phyloP scores from a whole-genome alignment of 2,797 vertebrate genomes.

The Periophthalmus magnuspinnatus region DNA sequence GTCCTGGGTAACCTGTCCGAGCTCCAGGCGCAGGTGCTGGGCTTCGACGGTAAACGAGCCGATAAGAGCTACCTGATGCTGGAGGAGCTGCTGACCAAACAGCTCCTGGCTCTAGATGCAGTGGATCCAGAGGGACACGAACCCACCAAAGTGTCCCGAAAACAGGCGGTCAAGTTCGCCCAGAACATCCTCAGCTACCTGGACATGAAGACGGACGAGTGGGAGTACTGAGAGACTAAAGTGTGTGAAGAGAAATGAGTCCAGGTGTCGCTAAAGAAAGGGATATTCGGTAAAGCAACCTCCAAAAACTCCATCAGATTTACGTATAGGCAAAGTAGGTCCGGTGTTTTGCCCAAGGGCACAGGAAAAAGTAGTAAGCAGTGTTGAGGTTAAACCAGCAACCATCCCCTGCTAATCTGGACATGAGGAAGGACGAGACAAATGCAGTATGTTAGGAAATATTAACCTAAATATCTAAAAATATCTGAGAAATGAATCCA shows the following conservation, averaged over 20 bases:
- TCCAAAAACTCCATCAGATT: too few species aligned
- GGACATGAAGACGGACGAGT: conserved; percentile 97
- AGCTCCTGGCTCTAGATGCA: conserved; percentile 91
- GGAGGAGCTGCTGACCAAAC: conserved; percentile 96
- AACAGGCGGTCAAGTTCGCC: conserved; percentile 94
- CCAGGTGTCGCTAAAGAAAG: background rate
- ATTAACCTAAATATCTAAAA: too few species aligned
- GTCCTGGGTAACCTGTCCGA: conserved; percentile 87
- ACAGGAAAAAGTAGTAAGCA: too few species aligned
- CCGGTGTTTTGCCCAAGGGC: too few species aligned
- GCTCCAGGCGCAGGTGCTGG: conserved; percentile 90
- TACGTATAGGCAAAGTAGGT: too few species aligned
- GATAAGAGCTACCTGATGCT: conserved; percentile 96
- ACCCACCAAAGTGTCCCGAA: conserved; percentile 86
- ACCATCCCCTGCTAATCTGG: too few species aligned
- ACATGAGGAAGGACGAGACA: too few species aligned
- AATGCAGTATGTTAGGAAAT: too few species aligned
- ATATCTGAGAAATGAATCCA: too few species aligned
- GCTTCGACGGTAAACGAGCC: conserved; percentile 88
- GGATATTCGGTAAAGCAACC: background rate
- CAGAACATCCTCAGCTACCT: conserved; percentile 97
- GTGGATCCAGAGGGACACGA: conserved; percentile 93
- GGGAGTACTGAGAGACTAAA: conserved; percentile 85
- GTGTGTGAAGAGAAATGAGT: conserved; percentile 20
- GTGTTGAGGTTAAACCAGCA: too few species aligned